A percentile compares a stretch with the other conserved stretches of the same genome.
phyloP scores from a whole-genome alignment of 30 jellyfish, hydroid and myxozoan genomes.

The Aurelia coerulea region DNA sequence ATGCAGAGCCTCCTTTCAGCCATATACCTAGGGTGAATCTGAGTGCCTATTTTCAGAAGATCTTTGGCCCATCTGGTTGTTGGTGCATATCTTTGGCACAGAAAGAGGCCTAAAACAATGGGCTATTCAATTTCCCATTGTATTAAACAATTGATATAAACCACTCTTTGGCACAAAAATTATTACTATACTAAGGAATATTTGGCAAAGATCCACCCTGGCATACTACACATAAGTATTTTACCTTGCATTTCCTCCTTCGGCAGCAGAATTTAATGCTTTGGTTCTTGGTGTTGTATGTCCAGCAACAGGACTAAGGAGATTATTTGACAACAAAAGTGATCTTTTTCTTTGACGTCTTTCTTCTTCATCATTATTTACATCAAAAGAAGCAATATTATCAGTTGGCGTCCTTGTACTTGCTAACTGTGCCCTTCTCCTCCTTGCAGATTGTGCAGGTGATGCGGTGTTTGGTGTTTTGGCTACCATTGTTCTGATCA shows the following conservation, averaged over 20 bases:
- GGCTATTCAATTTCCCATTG: too few species aligned
- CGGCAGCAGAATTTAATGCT: conserved; percentile 3
- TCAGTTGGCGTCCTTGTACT: conserved; percentile 50
- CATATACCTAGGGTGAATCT: too few species aligned
- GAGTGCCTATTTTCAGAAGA: too few species aligned
- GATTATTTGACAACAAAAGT: conserved; percentile 63
- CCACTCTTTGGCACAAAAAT: too few species aligned
- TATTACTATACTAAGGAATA: too few species aligned
- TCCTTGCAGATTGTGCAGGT: conserved; percentile 26
- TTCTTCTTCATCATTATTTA: conserved; percentile 90
- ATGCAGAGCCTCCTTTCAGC: too few species aligned
- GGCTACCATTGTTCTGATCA: conserved; percentile 14
- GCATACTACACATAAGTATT: too few species aligned
- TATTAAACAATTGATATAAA: too few species aligned
- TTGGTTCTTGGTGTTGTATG: conserved; percentile 71
- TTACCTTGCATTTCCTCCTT: conserved; percentile 42
- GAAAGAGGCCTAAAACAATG: too few species aligned
- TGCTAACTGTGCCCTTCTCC: conserved; percentile 39
- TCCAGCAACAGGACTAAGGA: conserved; percentile 90
- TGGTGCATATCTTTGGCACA: too few species aligned
- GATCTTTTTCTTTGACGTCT: conserved; percentile 83
- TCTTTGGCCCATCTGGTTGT: too few species aligned
- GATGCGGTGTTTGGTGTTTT: conserved; percentile 26
- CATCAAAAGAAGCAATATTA: conserved; percentile 26
- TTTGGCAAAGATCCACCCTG: too few species aligned